Base-by-base conservation (phyloP, 2,797 vertebrate species). In the Anas bahamensis region DNA sequence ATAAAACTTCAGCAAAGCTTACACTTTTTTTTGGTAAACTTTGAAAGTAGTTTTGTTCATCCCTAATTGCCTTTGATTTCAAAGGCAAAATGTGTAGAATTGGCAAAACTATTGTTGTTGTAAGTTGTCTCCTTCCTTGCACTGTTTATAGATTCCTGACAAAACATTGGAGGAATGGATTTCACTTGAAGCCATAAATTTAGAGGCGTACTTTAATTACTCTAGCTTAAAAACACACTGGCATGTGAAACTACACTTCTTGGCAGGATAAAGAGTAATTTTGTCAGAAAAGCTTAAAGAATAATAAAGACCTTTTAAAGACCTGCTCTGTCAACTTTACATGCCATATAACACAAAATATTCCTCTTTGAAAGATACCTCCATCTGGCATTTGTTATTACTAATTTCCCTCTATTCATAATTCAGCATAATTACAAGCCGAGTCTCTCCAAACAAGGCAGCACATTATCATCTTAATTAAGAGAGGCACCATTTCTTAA, bases 221-320 rank as follows among this genome's bases (percentile, higher is more conserved):
- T 86, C 74, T 91, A 28, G 23, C 80, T 92, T 84, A 87, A 95
- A 95, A 83, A 95, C 6, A 3, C 85, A 74, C 52, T 94, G 90
- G 93, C 86, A 82, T 75, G 74, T 72, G 64, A 53, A 93, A 93
- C 83, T 83, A 92, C 74, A 79, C 89, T 92, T 96, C 84, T 97
- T 94, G 94, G 91, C 86, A 96, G 55, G 80, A 96, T 89, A 75
- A 94, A 90, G 77, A 88, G 42, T 44, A 89, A 81, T 91, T 92
- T 96, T 96, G 89, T 96, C 84, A 96, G 74, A 60, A 95, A 96
- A 95, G 84, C 74, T 95, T 93, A 89, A 94, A 92, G 86, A 96
- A 96, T 90, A 97, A 94, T 94, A 91, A 89, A 83, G 86, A 68
- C 74, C 77, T 89, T 94, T 88, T 75, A 96, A 92, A 92, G 77